A percentile compares a stretch with the other conserved stretches of the same genome.
Evolutionary conservation across 2,113 vertebrate species (phyloP).

Genomic region (Sorex araneus): DNA sequence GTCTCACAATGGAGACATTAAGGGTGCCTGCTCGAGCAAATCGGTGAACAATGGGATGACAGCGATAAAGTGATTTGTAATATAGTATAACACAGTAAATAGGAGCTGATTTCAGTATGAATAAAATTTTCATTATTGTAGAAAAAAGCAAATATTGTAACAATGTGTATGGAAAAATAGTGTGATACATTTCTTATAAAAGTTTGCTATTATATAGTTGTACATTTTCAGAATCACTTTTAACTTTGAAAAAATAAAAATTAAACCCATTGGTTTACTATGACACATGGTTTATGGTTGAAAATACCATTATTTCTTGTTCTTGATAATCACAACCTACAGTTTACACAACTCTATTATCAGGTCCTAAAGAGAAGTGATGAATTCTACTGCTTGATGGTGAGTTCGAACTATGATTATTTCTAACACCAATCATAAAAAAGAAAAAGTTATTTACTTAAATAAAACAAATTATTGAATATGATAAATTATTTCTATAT

Average conservation of each 20-base stretch:
- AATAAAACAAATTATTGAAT: background rate
- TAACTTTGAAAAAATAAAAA: conserved; percentile 38
- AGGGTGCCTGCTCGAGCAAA: too few species aligned
- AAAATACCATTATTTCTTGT: conserved; percentile 33
- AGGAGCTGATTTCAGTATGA: background rate
- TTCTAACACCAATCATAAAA: background rate
- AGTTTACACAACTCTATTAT: background rate
- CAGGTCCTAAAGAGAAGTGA: background rate
- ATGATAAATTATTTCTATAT: conserved; percentile 5
- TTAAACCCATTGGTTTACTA: background rate
- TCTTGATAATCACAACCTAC: background rate
- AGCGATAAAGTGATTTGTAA: too few species aligned
- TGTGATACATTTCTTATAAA: background rate
- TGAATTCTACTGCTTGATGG: background rate
- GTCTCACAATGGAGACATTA: too few species aligned
- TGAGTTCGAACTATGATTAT: background rate
- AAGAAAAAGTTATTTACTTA: conserved; percentile 26
- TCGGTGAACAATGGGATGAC: too few species aligned
- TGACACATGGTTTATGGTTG: background rate
- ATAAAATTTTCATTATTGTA: conserved; percentile 4
- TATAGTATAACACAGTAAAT: background rate
- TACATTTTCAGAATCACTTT: background rate
- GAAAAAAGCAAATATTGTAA: conserved; percentile 4
- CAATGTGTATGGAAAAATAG: background rate
- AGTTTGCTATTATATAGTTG: background rate